Percentiles rank a stretch among this genome's conserved stretches.
Evolutionary conservation across 2,113 vertebrate genomes (phyloP).

Genomic region (Ptyas mucosa): DNA sequence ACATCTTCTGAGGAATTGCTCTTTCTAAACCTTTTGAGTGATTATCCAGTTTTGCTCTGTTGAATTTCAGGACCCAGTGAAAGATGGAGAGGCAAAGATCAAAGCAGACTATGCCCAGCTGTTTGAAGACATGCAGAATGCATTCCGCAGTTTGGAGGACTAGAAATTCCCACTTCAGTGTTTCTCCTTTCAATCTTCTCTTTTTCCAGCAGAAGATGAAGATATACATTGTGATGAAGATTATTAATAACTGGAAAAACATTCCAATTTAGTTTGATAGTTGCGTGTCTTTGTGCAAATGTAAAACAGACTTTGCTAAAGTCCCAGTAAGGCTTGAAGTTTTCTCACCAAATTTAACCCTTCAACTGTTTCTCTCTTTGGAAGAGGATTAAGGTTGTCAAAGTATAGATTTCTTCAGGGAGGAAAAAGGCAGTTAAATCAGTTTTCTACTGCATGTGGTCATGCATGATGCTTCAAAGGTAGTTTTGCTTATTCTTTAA

Average conservation of each 20-base stretch:
- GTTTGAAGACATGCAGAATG: slow-evolving; percentile 96
- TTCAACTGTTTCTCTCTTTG: slow-evolving; percentile 26
- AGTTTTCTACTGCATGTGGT: neutral
- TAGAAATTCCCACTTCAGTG: slow-evolving; percentile 60
- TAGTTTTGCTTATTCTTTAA: neutral
- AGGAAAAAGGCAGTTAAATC: slow-evolving; percentile 37
- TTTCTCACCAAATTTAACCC: slow-evolving; percentile 36
- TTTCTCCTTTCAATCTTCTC: slow-evolving; percentile 48
- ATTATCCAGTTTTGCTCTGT: neutral
- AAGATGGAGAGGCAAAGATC: slow-evolving; percentile 93
- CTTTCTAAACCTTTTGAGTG: accelerated
- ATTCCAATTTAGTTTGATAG: slow-evolving; percentile 69
- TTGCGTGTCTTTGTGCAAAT: slow-evolving; percentile 45
- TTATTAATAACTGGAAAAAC: slow-evolving; percentile 62
- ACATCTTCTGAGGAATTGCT: neutral
- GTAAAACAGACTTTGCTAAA: slow-evolving; percentile 56
- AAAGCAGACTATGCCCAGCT: slow-evolving; percentile 92
- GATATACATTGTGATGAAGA: slow-evolving; percentile 49
- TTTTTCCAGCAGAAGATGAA: slow-evolving; percentile 66
- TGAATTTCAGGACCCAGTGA: slow-evolving; percentile 84
- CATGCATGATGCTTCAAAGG: neutral
- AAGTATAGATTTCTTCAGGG: slow-evolving; percentile 31
- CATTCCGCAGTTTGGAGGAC: slow-evolving; percentile 95
- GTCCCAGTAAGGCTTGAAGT: slow-evolving; percentile 49
- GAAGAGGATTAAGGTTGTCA: slow-evolving; percentile 34